phyloP scores from a whole-genome alignment of 1,140 invertebrate genomes.

The Hesperophylax magnus region DNA sequence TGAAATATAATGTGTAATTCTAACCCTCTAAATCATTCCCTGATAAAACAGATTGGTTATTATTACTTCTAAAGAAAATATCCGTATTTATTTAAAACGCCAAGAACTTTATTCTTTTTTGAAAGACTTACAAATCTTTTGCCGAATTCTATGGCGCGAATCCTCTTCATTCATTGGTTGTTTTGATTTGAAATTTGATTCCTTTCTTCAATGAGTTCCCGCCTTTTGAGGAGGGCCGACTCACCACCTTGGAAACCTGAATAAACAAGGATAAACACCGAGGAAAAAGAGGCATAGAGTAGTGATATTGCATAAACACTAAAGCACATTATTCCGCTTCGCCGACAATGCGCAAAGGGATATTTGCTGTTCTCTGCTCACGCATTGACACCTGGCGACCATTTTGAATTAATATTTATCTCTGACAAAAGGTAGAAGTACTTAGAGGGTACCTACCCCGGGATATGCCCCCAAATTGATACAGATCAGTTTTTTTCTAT shows the following conservation, averaged over 20 bases:
- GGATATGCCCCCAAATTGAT: neutral
- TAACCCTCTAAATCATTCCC: neutral
- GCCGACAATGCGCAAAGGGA: neutral
- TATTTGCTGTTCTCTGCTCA: neutral
- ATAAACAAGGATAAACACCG: neutral
- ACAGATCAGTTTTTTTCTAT: neutral
- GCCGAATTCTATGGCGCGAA: neutral
- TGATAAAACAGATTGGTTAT: neutral
- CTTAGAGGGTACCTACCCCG: neutral
- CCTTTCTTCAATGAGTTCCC: neutral
- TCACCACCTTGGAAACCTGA: conserved; percentile 2
- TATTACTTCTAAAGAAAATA: neutral
- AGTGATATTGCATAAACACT: too few relatives aligned
- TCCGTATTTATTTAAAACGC: neutral
- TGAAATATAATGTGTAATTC: too few relatives aligned
- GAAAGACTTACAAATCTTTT: neutral
- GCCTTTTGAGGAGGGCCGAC: conserved; percentile 5
- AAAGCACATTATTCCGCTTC: neutral
- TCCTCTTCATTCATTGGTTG: conserved; percentile 29
- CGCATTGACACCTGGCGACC: conserved; percentile 24
- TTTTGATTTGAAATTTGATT: conserved; percentile 18
- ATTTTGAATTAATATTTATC: conserved; percentile 22
- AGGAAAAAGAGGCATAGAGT: too few relatives aligned
- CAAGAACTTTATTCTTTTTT: neutral
- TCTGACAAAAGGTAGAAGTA: neutral